phyloP scores from a whole-genome alignment of 2,113 vertebrate genomes.

The Aythya baeri region DNA sequence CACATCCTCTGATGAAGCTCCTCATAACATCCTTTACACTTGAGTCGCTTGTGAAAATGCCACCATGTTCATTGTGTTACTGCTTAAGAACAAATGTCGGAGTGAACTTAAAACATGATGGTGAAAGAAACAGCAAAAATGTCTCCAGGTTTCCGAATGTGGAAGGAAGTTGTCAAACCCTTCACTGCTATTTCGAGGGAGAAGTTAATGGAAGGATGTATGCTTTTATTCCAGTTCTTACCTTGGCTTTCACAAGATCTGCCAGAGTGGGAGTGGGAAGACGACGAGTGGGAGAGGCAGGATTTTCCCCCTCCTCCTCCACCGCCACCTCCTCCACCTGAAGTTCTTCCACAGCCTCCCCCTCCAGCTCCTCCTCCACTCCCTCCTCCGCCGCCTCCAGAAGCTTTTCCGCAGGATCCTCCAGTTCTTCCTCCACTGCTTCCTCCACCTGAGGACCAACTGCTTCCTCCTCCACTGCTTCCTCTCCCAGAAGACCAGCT shows the following conservation, averaged over 20 bases:
- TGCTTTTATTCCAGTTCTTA: not conserved
- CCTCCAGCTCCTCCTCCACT: not conserved
- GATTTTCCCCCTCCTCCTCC: conserved; percentile 11
- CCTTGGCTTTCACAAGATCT: conserved; percentile 27
- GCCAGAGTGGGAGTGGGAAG: conserved; percentile 9
- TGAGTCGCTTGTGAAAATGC: not conserved
- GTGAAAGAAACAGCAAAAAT: not conserved
- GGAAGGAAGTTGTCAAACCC: not conserved
- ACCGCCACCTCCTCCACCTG: conserved; percentile 29
- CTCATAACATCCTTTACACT: not conserved
- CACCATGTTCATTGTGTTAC: not conserved
- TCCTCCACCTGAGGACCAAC: not conserved
- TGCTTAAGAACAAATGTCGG: not conserved
- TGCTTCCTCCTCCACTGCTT: conserved; percentile 1
- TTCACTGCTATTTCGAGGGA: not conserved
- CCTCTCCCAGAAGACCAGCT: not conserved
- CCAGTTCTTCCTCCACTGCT: not conserved
- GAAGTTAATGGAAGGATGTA: not conserved
- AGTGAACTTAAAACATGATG: not conserved
- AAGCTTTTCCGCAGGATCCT: conserved; percentile 17
- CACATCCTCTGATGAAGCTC: not conserved
- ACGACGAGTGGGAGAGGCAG: conserved; percentile 36
- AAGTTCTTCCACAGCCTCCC: not conserved
- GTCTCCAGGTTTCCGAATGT: not conserved
- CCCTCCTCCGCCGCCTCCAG: conserved; percentile 10